Percentiles rank a stretch among this genome's conserved stretches.
phyloP scores from a whole-genome alignment of 2,113 vertebrate genomes.

The Clupea harengus region DNA sequence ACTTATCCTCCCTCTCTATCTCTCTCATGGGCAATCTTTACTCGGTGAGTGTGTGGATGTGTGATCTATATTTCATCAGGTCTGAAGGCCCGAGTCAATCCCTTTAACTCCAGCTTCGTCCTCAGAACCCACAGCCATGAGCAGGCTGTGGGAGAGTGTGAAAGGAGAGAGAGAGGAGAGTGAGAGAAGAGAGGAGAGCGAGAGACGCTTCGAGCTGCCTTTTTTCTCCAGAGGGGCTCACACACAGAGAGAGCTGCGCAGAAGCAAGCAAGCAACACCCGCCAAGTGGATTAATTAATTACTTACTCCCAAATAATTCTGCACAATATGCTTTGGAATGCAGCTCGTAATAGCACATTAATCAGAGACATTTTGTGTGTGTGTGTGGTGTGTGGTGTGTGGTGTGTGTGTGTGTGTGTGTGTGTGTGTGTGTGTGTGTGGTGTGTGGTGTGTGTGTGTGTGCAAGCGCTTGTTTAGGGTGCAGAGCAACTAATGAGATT shows the following conservation, averaged over 20 bases:
- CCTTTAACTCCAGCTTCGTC: background rate
- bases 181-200: background rate
- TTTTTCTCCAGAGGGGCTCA: no score
- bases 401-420: no score
- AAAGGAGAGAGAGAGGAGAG: background rate
- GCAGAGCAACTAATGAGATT: background rate
- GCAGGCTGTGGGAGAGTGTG: background rate
- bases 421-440: background rate
- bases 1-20: background rate
- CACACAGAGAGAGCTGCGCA: background rate
- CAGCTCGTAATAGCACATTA: background rate
- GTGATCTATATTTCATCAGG: conserved; percentile 6
- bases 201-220: background rate
- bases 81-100: background rate
- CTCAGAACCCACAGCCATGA: background rate
- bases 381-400: background rate
- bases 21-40: background rate
- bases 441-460: background rate
- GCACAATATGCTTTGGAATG: conserved; percentile 8
- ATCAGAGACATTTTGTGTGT: background rate
- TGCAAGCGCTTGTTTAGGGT: background rate
- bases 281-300: conserved; percentile 1
- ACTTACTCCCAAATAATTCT: background rate
- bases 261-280: background rate
- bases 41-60: background rate